Percentiles rank a stretch among this genome's conserved stretches.
These are phyloP conservation scores for Sesia bembeciformis DNA, from an alignment of 2,888 invertebrate genomes.

Conservation along the genomic window DNA sequence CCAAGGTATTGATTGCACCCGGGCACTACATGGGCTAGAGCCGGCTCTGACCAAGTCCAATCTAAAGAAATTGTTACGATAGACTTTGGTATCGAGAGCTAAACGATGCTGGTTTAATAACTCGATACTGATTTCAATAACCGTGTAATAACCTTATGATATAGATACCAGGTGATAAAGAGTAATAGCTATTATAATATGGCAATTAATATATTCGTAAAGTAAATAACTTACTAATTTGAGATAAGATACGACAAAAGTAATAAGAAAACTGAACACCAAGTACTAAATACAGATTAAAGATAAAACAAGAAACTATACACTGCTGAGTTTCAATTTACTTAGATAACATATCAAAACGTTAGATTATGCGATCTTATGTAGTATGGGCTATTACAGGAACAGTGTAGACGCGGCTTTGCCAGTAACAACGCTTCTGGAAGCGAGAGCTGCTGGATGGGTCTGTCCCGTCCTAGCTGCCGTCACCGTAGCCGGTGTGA, in stretches of 20 bases:
- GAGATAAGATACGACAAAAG: not conserved
- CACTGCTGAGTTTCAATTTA: not conserved
- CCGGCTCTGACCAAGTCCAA: too few species aligned
- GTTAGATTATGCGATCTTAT: not conserved
- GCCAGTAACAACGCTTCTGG: conserved; percentile 74
- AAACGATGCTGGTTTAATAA: too few species aligned
- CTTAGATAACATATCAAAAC: not conserved
- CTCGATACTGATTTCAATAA: too few species aligned
- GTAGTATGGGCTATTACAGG: conserved; percentile 24
- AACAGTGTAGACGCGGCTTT: conserved; percentile 74
- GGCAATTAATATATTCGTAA: too few species aligned
- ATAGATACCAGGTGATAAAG: too few species aligned
- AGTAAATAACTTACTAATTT: not conserved
- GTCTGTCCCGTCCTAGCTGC: conserved; percentile 74
- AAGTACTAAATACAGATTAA: not conserved
- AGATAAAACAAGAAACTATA: not conserved
- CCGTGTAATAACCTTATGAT: too few species aligned
- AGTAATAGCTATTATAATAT: too few species aligned
- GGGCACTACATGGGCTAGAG: too few species aligned
- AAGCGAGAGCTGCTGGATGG: conserved; percentile 76
- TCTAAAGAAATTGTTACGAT: too few species aligned
- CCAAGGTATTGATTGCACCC: too few species aligned
- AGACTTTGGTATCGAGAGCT: too few species aligned
- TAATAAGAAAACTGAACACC: not conserved
- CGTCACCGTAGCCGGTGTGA: conserved; percentile 73